Evolutionary conservation across 2,113 vertebrate species (phyloP), one percentile per base, ranked within the genome.

Genomic region (Amphilophus citrinellus): DNA sequence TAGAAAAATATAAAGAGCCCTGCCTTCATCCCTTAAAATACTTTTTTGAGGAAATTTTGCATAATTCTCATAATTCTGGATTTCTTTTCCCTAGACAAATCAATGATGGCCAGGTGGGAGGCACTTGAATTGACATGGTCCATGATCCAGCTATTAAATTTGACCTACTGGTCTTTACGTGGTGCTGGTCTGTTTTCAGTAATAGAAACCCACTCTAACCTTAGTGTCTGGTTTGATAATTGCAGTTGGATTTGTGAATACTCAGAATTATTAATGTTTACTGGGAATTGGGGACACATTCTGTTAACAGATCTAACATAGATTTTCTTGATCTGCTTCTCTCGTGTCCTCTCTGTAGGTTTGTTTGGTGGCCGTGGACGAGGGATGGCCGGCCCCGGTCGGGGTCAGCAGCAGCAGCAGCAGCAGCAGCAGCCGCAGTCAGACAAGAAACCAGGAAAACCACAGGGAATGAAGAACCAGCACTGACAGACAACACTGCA

Each of bases 361-460:
- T 95, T 99, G 80, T 99, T 99, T 32, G 98, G 98, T 0, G 97
- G 98, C 13, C 97, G 98, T 24, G 98, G 98, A 44, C 88, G 98
- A 87, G 97, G 97, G 65, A 95, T 96, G 92, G 86, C 87, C 0
- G 93, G 95, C 88, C 95, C 89, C 0, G 97, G 97, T 18, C 95
- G 98, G 66, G 98, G 98, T 13, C 37, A 39, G 4, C 66, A 71
- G 42, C 65, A 71, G 42, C 95, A 93, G 47, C 97, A 97, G 62
- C 95, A 93, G 42, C 97, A 97, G 65, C 92, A 97, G 53, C 95
- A 91, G 61, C 87, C 79, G 80, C 97, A 96, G 30, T 77, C 91
- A 3, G 98, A 99, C 35, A 99, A 99, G 61, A 99, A 99, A 89
- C 95, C 96, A 0, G 97, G 98, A 65, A 96, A 98, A 78, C 97